Evolutionary conservation across 2,888 invertebrate genomes (phyloP), one percentile per base, ranked within the genome.

Genomic region (Anaspis maculata): DNA sequence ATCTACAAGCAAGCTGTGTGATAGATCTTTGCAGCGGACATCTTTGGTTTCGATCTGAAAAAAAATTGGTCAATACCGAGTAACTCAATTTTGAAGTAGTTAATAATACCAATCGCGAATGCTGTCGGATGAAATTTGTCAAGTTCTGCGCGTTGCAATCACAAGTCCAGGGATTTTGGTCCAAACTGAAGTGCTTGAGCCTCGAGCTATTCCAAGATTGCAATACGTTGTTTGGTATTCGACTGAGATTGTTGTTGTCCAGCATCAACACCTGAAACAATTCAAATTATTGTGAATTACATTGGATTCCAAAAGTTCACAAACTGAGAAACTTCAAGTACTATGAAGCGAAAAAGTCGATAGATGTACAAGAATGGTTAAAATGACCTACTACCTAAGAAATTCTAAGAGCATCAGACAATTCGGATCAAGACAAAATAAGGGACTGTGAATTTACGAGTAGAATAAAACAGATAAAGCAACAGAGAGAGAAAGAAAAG

Each of bases 151-250:
- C 52, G 0, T 61, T 55, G 49, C 77, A 77, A 37, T 72, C 66
- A 49, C 78, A 78, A 3, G 46, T 50, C 75, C 75, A 77, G 1
- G 72, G 73, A 55, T 78, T 78, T 23, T 61, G 54, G 25, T 67
- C 54, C 6, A 75, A 53, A 6, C 59, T 59, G 13, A 70, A 31
- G 3, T 34, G 47, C 3, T 30, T 45, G 10, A 72, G 44, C 3
- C 57, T 51, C 1, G 59, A 56, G 23, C 64, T 56, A 3, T 49
- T 49, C 3, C 73, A 43, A 5, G 51, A 45, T 3, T 61, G 44
- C 9, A 73, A 41, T 2, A 62, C 51, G 1, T 57, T 57, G 1
- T 22, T 22, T 21, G 4, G 40, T 14, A n/a, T 32, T 16, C 2
- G n/a, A n/a, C 2, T 19, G 3, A 37, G 15, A 4, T 16, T 7